These are phyloP conservation scores for Poeciliopsis presidionis DNA, from an alignment of 2,797 vertebrate species.

Conservation along the genomic window DNA sequence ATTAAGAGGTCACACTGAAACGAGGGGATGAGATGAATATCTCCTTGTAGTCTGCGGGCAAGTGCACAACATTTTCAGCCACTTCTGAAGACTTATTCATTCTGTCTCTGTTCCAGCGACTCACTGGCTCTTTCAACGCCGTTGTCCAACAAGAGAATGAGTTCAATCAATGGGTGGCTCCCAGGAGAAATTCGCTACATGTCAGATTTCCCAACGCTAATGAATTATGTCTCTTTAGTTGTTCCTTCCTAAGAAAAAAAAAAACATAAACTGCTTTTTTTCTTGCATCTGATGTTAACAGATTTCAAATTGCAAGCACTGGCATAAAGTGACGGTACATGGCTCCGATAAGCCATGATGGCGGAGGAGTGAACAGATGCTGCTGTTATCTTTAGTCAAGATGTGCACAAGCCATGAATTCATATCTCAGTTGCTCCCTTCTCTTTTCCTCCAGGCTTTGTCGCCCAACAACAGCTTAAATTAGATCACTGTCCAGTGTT, in stretches of 20 bases:
- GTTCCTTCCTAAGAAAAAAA: neutral
- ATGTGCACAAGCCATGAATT: constrained; percentile 49
- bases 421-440: constrained; percentile 12
- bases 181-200: constrained; percentile 23
- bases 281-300: constrained; percentile 2
- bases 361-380: constrained; percentile 49
- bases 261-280: neutral
- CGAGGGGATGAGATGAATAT: constrained; percentile 57
- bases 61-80: constrained; percentile 40
- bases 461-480: constrained; percentile 65
- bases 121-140: constrained; percentile 21
- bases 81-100: constrained; percentile 59
- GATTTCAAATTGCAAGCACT: neutral
- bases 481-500: constrained; percentile 75
- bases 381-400: constrained; percentile 43
- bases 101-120: constrained; percentile 38
- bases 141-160: constrained; percentile 11
- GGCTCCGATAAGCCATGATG: neutral
- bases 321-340: constrained; percentile 13
- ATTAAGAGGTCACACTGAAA: constrained; percentile 72
- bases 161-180: constrained; percentile 36
- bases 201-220: constrained; percentile 11
- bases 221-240: constrained; percentile 13
- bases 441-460: constrained; percentile 53
- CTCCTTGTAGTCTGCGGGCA: constrained; percentile 52